phyloP scores from a whole-genome alignment of 2,888 invertebrate genomes.

The Melieria picta region DNA sequence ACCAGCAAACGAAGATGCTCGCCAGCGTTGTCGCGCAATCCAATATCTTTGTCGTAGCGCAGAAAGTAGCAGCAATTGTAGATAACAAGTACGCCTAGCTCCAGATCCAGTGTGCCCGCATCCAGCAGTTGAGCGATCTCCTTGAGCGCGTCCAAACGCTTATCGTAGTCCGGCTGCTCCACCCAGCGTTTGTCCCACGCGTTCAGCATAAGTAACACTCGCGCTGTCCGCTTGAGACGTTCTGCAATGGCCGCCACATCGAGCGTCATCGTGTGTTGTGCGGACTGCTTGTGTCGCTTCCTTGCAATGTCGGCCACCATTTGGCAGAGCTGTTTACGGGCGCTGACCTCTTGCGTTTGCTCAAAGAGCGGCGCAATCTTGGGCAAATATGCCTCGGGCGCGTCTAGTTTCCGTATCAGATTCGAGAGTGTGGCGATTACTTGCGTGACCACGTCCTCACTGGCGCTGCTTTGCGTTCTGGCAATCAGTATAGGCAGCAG shows the following conservation, averaged over 20 bases:
- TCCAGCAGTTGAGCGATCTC: conserved; percentile 70
- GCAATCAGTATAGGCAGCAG: conserved; percentile 77
- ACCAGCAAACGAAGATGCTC: conserved; percentile 78
- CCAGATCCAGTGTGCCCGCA: conserved; percentile 68
- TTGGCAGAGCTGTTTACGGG: conserved; percentile 76
- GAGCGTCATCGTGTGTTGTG: conserved; percentile 44
- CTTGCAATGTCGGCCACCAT: conserved; percentile 72
- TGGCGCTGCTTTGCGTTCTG: conserved; percentile 71
- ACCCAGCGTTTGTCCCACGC: conserved; percentile 87
- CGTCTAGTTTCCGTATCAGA: conserved; percentile 75
- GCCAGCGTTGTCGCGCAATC: conserved; percentile 81
- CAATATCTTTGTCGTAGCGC: conserved; percentile 82
- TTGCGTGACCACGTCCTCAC: conserved; percentile 76
- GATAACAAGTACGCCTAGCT: conserved; percentile 77
- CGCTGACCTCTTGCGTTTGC: conserved; percentile 72
- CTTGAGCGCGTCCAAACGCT: conserved; percentile 81
- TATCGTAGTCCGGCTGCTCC: conserved; percentile 93
- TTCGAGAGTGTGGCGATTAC: conserved; percentile 79
- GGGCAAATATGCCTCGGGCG: conserved; percentile 75
- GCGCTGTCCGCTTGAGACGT: conserved; percentile 66
- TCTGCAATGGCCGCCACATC: conserved; percentile 38
- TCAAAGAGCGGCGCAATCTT: conserved; percentile 79
- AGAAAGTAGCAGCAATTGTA: conserved; percentile 86
- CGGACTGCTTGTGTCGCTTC: conserved; percentile 52
- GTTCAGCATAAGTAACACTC: conserved; percentile 78